Evolutionary conservation across 2,797 vertebrate species (phyloP).

Genomic region (Tarsius wallacei): DNA sequence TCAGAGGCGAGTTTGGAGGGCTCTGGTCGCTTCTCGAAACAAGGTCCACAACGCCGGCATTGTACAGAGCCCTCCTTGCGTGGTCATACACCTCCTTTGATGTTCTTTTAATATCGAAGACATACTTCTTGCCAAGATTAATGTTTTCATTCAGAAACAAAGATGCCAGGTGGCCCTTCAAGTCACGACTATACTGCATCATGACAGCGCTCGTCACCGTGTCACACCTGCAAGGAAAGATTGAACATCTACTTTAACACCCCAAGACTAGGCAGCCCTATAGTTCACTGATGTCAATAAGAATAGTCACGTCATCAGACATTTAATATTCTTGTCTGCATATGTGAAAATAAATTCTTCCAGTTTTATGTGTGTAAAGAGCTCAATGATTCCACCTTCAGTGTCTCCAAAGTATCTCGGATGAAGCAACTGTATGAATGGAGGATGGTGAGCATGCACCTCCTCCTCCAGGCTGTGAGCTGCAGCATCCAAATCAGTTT

Average conservation of each 20-base stretch:
- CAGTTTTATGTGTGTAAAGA: not conserved
- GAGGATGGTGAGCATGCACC: accelerated
- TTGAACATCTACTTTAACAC: not conserved
- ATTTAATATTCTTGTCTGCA: not conserved
- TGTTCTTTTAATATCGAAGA: conserved; percentile 98
- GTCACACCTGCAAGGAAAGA: conserved; percentile 94
- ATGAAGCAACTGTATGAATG: accelerated
- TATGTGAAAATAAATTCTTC: not conserved
- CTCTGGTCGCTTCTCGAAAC: conserved; percentile 92
- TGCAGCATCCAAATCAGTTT: not conserved
- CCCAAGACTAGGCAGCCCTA: accelerated
- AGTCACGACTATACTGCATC: conserved; percentile 99
- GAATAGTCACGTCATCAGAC: not conserved
- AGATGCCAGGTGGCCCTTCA: conserved; percentile 98
- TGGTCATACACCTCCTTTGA: conserved; percentile 99
- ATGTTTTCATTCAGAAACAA: conserved; percentile 99
- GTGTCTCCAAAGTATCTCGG: not conserved
- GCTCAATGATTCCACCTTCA: not conserved
- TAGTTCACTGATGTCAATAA: accelerated
- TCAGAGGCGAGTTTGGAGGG: conserved; percentile 89
- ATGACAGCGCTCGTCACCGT: conserved; percentile 98
- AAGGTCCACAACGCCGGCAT: conserved; percentile 96
- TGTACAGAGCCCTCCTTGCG: conserved; percentile 96
- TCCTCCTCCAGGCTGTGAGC: not conserved
- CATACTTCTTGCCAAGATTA: conserved; percentile 98